Evolutionary conservation across 2,888 invertebrate genomes (phyloP).

Genomic region (Napeogenes inachia): DNA sequence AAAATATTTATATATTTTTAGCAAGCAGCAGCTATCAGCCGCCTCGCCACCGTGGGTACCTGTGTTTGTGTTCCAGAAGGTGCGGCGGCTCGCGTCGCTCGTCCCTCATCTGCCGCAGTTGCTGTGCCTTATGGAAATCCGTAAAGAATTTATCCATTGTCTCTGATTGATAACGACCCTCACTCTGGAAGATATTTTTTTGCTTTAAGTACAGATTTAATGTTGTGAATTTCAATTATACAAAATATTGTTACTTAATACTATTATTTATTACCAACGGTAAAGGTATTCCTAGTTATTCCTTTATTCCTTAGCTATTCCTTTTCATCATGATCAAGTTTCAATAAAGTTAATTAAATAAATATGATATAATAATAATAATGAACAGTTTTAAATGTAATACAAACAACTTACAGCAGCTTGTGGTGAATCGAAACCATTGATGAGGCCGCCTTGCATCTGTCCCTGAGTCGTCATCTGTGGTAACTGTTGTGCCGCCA

Average conservation of each 20-base stretch:
- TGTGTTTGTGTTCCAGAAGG: constrained; percentile 67
- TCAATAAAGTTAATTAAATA: no score
- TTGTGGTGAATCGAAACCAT: constrained; percentile 62
- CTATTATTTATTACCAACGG: no score
- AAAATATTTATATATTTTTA: no score
- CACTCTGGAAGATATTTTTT: constrained; percentile 44
- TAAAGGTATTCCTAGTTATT: no score
- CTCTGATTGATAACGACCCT: constrained; percentile 67
- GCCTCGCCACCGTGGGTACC: constrained; percentile 36
- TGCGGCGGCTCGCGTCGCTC: constrained; percentile 49
- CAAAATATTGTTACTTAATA: no score
- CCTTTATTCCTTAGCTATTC: no score
- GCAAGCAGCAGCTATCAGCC: neutral
- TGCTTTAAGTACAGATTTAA: neutral
- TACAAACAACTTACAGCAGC: constrained; percentile 48
- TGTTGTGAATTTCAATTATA: neutral
- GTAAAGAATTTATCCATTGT: constrained; percentile 84
- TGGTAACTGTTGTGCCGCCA: constrained; percentile 56
- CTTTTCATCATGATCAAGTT: no score
- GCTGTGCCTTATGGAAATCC: constrained; percentile 82
- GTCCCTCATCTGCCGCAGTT: constrained; percentile 56
- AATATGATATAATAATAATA: no score
- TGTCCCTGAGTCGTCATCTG: constrained; percentile 46
- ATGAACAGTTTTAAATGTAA: neutral
- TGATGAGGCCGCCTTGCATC: constrained; percentile 49